Conservation (phyloP, 2,113 vertebrate species). For the Lonchura striata region DNA sequence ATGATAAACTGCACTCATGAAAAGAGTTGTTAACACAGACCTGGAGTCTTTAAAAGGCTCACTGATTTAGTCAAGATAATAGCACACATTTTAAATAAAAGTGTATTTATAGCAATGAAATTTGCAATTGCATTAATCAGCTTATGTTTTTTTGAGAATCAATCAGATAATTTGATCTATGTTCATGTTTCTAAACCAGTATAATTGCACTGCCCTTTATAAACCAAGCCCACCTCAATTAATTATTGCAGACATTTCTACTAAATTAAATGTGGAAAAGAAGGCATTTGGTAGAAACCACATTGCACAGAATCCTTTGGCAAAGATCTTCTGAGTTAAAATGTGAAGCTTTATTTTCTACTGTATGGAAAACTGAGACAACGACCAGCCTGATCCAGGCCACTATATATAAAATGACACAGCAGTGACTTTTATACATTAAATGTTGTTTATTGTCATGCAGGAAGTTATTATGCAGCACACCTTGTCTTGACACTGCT, state of each 20-base stretch:
- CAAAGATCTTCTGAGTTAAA: neutral
- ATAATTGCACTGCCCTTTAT: neutral
- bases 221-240: neutral
- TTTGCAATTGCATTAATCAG: neutral
- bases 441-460: neutral
- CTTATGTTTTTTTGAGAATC: neutral
- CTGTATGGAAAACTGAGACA: neutral
- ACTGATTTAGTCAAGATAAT: neutral
- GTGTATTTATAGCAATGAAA: neutral
- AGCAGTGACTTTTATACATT: neutral
- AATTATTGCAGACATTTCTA: neutral
- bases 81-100: neutral
- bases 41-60: neutral
- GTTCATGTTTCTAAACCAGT: neutral
- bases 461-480: neutral
- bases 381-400: rapidly evolving
- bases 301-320: neutral
- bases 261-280: neutral
- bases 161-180: neutral
- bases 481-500: neutral
- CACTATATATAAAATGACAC: neutral
- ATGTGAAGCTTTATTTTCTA: neutral
- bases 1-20: neutral
- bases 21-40: neutral
- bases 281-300: neutral